Percentiles rank a stretch among this genome's conserved stretches.
Evolutionary conservation across 2,888 invertebrate species (phyloP).

Genomic region (Allacma fusca): DNA sequence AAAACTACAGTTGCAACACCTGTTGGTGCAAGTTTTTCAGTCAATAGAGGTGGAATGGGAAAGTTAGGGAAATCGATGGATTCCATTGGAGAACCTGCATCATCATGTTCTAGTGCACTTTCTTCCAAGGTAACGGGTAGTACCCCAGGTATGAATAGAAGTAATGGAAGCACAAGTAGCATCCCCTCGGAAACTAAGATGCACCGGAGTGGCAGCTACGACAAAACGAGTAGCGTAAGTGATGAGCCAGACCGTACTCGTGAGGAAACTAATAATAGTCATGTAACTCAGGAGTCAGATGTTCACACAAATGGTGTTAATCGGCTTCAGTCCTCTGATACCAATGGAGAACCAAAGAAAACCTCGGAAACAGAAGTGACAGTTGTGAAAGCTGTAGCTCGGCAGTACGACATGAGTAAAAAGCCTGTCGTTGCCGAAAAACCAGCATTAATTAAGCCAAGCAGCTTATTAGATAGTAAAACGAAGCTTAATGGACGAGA

Average conservation of each 20-base stretch:
- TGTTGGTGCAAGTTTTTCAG: conserved; percentile 29
- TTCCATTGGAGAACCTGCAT: conserved; percentile 13
- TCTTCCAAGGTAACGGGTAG: not conserved
- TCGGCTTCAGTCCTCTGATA: conserved; percentile 21
- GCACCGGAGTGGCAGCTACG: conserved; percentile 38
- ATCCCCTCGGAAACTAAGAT: not conserved
- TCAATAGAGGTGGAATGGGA: conserved; percentile 19
- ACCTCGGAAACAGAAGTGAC: not conserved
- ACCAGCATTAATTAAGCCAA: conserved; percentile 70
- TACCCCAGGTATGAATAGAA: conserved; percentile 10
- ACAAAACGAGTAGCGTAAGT: conserved; percentile 2
- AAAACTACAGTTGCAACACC: conserved; percentile 18
- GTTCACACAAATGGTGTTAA: conserved; percentile 22
- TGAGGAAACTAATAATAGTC: conserved; percentile 7
- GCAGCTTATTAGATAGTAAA: conserved; percentile 63
- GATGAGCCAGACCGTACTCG: conserved; percentile 23
- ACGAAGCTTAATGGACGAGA: conserved; percentile 72
- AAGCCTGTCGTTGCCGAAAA: conserved; percentile 43
- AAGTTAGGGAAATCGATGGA: conserved; percentile 28
- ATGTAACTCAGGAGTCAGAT: conserved; percentile 21
- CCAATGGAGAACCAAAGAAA: conserved; percentile 20
- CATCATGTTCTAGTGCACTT: not conserved
- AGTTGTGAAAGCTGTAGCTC: conserved; percentile 39
- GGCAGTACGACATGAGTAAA: conserved; percentile 41
- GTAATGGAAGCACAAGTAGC: conserved; percentile 25